Conservation (phyloP, 2,113 vertebrate species). For the Oreochromis niloticus region DNA sequence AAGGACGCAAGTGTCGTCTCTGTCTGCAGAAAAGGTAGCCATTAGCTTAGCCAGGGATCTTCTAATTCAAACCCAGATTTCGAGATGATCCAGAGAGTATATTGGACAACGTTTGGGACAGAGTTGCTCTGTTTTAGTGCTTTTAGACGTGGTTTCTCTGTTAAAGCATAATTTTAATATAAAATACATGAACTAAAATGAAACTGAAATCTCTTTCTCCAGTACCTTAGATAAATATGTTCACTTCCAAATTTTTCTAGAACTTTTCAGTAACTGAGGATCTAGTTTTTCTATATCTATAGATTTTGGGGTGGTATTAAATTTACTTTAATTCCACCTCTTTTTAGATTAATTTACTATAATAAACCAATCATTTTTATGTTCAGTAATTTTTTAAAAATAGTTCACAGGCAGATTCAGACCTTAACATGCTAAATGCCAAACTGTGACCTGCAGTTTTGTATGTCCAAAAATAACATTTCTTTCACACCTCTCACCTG, state of each 20-base stretch:
- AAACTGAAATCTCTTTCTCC: background rate
- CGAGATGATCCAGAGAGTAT: accelerated
- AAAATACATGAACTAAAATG: background rate
- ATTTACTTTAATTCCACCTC: too few species aligned
- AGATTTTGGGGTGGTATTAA: background rate
- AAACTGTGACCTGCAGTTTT: background rate
- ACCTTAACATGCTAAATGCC: accelerated
- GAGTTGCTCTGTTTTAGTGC: background rate
- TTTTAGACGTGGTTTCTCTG: background rate
- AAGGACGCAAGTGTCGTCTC: accelerated
- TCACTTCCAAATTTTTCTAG: background rate
- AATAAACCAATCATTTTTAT: background rate
- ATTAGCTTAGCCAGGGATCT: accelerated
- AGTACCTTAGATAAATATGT: background rate
- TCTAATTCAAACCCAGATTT: background rate
- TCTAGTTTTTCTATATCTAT: background rate
- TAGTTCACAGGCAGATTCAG: background rate
- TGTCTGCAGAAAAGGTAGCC: background rate
- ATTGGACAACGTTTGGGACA: accelerated
- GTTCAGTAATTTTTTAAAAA: background rate
- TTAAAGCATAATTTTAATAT: background rate
- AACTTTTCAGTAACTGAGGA: background rate
- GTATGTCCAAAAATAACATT: background rate
- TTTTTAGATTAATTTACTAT: background rate
- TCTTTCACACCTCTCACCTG: background rate